A percentile compares a stretch with the other conserved stretches of the same genome.
Evolutionary conservation across 2,888 invertebrate genomes (phyloP).

Genomic region (Gerosis bhagava): DNA sequence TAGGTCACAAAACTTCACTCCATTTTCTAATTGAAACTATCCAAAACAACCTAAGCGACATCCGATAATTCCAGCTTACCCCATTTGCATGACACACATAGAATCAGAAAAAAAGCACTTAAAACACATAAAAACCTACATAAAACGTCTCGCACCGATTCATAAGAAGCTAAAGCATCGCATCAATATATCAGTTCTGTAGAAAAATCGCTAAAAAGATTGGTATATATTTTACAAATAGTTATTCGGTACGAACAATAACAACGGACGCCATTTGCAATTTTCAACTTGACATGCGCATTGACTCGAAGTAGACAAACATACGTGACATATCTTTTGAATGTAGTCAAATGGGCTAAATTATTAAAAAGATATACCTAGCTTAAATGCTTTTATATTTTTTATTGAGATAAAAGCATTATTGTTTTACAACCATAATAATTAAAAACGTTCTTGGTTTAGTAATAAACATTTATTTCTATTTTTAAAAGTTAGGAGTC

Average conservation of each 20-base stretch:
- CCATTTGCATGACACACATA: conserved; percentile 90
- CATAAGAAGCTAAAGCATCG: conserved; percentile 76
- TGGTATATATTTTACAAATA: conserved; percentile 87
- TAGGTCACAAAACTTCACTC: conserved; percentile 72
- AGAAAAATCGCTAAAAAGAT: conserved; percentile 85
- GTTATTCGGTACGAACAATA: conserved; percentile 97
- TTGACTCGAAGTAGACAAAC: conserved; percentile 75
- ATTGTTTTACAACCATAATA: too few species aligned
- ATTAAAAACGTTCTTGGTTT: too few species aligned
- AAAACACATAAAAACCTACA: conserved; percentile 80
- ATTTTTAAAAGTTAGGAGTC: too few species aligned
- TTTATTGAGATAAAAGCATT: too few species aligned
- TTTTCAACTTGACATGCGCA: conserved; percentile 92
- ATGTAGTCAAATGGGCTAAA: conserved; percentile 38
- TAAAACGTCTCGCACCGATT: conserved; percentile 74
- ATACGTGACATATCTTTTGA: conserved; percentile 62
- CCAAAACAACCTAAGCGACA: conserved; percentile 83
- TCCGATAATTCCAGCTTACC: conserved; percentile 85
- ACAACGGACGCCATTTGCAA: conserved; percentile 99
- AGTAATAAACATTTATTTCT: too few species aligned
- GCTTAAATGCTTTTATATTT: too few species aligned
- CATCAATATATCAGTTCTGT: conserved; percentile 77
- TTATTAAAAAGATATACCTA: not conserved
- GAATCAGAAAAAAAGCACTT: conserved; percentile 82
- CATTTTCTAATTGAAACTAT: conserved; percentile 77